Conservation (phyloP, 1,140 invertebrate species). For the Sesamia nonagrioides region DNA sequence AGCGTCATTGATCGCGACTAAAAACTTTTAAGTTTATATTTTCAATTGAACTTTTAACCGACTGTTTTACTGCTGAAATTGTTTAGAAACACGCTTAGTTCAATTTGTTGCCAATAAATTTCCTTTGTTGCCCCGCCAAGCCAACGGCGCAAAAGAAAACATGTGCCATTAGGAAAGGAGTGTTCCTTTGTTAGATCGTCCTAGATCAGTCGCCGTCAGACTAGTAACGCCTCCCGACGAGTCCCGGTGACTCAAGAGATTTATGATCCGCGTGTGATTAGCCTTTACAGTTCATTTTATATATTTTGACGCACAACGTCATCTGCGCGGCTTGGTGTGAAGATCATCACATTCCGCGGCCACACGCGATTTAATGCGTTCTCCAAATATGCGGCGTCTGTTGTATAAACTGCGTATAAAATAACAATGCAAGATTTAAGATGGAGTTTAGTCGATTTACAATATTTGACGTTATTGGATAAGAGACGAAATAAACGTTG, state of each 20-base stretch:
- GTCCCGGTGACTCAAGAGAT: slow-evolving; percentile 9
- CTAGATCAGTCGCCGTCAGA: slow-evolving; percentile 21
- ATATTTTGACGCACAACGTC: slow-evolving; percentile 25
- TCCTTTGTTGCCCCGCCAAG: slow-evolving; percentile 11
- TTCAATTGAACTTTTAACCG: background rate
- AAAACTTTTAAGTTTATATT: background rate
- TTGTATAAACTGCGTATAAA: background rate
- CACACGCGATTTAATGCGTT: slow-evolving; percentile 2
- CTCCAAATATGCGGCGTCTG: background rate
- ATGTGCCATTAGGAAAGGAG: slow-evolving; percentile 33
- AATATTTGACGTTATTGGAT: too few relatives aligned
- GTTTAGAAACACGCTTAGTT: background rate
- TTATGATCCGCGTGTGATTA: slow-evolving; percentile 20
- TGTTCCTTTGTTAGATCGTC: slow-evolving; percentile 17
- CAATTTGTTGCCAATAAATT: background rate
- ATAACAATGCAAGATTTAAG: background rate
- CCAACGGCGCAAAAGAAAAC: slow-evolving; percentile 22
- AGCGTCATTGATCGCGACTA: background rate
- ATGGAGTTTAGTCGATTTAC: background rate
- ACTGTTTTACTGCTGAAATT: background rate
- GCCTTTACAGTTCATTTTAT: background rate
- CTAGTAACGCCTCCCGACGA: slow-evolving; percentile 21
- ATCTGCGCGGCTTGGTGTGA: background rate
- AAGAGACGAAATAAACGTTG: too few relatives aligned
- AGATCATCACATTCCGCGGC: background rate